phyloP scores from a whole-genome alignment of 2,797 vertebrate species.

The Falco berigora region DNA sequence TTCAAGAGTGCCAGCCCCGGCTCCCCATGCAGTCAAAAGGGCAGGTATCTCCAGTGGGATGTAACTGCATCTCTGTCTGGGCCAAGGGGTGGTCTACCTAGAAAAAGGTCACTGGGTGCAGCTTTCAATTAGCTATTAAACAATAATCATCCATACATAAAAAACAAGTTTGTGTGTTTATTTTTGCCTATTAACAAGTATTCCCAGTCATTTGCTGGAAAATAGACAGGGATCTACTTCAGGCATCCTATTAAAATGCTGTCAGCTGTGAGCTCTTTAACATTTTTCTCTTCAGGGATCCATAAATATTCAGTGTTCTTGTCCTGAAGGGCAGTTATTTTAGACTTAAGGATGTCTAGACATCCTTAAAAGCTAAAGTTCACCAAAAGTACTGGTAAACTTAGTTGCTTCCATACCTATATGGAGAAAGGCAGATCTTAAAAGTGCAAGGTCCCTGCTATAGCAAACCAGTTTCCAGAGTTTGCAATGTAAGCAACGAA shows the following conservation, averaged over 20 bases:
- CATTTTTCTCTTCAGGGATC: background rate
- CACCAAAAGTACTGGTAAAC: background rate
- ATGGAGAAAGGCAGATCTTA: background rate
- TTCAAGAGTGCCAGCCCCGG: background rate
- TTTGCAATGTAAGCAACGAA: background rate
- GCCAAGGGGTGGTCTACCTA: background rate
- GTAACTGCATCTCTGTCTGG: background rate
- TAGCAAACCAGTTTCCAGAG: background rate
- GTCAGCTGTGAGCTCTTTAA: background rate
- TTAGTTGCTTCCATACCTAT: background rate
- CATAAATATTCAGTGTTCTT: constrained; percentile 34
- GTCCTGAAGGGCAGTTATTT: background rate
- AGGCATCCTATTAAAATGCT: background rate
- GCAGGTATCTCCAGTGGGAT: background rate
- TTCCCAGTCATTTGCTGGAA: background rate
- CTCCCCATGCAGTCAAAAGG: background rate
- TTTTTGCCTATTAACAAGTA: background rate
- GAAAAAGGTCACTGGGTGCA: background rate
- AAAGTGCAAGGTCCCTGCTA: accelerated
- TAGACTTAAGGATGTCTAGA: background rate
- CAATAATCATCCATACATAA: background rate
- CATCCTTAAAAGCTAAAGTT: background rate
- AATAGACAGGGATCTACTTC: background rate
- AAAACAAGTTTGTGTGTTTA: background rate
- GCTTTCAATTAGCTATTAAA: background rate